phyloP scores from a whole-genome alignment of 92 coral and sea anemone genomes.

The Phenganax subtilis region DNA sequence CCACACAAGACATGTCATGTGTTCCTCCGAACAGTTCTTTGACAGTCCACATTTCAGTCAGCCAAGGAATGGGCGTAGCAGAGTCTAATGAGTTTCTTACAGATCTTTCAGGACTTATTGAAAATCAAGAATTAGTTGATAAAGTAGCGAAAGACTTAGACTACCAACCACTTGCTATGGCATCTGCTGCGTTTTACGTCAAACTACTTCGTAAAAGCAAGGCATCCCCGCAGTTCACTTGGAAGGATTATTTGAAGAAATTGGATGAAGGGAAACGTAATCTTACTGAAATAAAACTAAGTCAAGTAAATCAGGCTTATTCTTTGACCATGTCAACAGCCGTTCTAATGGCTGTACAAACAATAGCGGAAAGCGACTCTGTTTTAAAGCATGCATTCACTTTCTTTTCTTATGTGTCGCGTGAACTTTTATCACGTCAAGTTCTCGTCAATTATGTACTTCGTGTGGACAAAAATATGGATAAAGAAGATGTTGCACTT shows the following conservation, averaged over 20 bases:
- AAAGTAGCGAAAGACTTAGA: constrained; percentile 38
- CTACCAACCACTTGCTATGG: constrained; percentile 51
- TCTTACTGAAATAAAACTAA: neutral
- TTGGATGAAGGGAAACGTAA: constrained; percentile 16
- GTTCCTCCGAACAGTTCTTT: constrained; percentile 21
- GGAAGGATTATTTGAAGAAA: constrained; percentile 21
- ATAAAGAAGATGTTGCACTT: constrained; percentile 30
- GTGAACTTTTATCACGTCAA: constrained; percentile 16
- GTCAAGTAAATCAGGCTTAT: constrained; percentile 32
- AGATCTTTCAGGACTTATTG: constrained; percentile 20
- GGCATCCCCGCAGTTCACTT: constrained; percentile 16
- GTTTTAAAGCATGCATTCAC: constrained; percentile 2
- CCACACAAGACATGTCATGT: constrained; percentile 47
- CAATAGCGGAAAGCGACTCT: neutral
- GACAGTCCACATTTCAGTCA: constrained; percentile 40
- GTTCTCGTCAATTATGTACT: constrained; percentile 31
- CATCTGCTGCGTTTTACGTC: constrained; percentile 43
- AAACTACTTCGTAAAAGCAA: constrained; percentile 26
- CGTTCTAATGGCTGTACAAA: constrained; percentile 31
- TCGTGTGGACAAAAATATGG: neutral
- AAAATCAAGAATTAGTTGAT: neutral
- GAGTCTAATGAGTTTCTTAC: constrained; percentile 32
- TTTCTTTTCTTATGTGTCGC: constrained; percentile 27
- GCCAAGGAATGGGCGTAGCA: constrained; percentile 33
- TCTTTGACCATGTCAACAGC: constrained; percentile 43